These are phyloP conservation scores for Proisotoma minuta DNA, from an alignment of 2,888 invertebrate genomes.

Conservation along the genomic window DNA sequence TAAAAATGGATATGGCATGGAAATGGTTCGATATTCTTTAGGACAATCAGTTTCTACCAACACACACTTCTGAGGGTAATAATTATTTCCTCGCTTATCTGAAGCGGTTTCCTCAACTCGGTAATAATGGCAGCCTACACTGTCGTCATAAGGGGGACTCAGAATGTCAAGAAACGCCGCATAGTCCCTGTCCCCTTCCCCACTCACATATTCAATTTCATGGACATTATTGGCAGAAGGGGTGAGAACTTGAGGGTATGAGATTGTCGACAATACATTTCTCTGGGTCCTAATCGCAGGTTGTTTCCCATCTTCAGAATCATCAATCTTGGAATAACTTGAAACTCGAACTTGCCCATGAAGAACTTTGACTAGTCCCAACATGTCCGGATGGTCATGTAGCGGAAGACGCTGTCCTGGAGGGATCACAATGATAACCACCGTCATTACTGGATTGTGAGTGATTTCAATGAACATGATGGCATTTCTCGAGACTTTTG, in stretches of 20 bases:
- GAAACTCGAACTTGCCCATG: constrained; percentile 35
- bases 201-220: constrained; percentile 35
- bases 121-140: constrained; percentile 29
- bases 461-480: constrained; percentile 36
- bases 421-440: constrained; percentile 41
- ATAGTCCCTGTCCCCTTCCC: constrained; percentile 27
- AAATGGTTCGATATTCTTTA: constrained; percentile 24
- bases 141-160: constrained; percentile 37
- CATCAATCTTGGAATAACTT: constrained; percentile 31
- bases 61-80: constrained; percentile 19
- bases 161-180: constrained; percentile 45
- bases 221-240: constrained; percentile 40
- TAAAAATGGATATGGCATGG: constrained; percentile 5
- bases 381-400: constrained; percentile 45
- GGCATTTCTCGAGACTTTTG: not conserved
- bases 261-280: constrained; percentile 16
- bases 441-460: constrained; percentile 31
- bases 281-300: constrained; percentile 24
- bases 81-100: constrained; percentile 5
- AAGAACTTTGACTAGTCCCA: constrained; percentile 41
- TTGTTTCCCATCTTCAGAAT: constrained; percentile 19
- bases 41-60: constrained; percentile 30
- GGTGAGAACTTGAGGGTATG: constrained; percentile 30
- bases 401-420: constrained; percentile 39
- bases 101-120: constrained; percentile 14